Base-by-base conservation (phyloP, 1,140 invertebrate genomes). In the Choristoneura fumiferana region DNA sequence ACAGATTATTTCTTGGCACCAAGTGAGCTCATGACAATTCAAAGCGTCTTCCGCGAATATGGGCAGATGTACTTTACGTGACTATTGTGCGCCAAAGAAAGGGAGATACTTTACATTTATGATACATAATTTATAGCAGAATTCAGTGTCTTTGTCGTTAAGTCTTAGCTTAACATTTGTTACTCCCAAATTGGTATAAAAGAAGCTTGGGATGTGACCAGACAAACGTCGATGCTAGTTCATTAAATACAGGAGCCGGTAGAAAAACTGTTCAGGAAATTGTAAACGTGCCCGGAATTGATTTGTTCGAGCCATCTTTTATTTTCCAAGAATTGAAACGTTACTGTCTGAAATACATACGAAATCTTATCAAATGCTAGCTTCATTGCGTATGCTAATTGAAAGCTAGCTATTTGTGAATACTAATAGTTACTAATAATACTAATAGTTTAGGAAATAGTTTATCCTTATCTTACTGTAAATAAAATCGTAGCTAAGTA, bases 1-100 rank as follows among this genome's bases (percentile, higher is more conserved):
- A 82, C 80, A 85, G 80, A 85, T 85, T 82, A 85, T 82, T 73
- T 83, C 78, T 85, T 85, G 81, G 82, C 82, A 83, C 69, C 64
- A 62, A 69, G 43, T 57, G 61, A 56, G 61, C 66, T 49, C 64
- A 58, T 65, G 69, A 70, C 58, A 45, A 39, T 74, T 70, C 67
- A 64, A 75, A 63, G 73, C 66, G 73, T 81, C 69, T 4, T 45
- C 10, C 6, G 13, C 12, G 40, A 45, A 22, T 45, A 45, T 15
- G 10, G 9, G 40, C 40, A 45, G 40, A 22, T 45, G 40, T 45
- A 45, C 17, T 29, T 45, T 45, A 45, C 40, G 40, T 22, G 40
- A 45, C 17, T 45, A 22, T 45, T 45, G 40, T 29, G 6, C 40
- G 39, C 15, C 39, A 45, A 22, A 45, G 17, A 45, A 45, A 22